Evolutionary conservation across 2,888 invertebrate genomes (phyloP), one percentile per base, ranked within the genome.

Genomic region (Drosophila koepferae): DNA sequence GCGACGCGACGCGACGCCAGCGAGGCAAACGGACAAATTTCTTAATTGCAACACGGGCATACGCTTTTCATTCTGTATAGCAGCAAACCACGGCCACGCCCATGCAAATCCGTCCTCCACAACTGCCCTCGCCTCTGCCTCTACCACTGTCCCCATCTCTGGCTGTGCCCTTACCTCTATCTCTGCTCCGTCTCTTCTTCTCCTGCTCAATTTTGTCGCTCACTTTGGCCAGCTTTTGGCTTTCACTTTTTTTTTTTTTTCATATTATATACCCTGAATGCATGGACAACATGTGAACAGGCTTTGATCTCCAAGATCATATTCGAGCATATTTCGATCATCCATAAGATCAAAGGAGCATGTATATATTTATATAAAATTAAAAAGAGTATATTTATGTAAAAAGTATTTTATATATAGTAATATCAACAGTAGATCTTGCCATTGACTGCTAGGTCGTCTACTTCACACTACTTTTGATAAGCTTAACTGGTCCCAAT

Each of bases 11-110:
- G 49, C 49, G 31, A 49, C 49, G 49, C 12, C 70, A 65, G 54
- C 38, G 51, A 56, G 64, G 80, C 74, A 68, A 62, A 40, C 63
- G 69, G 69, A 67, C 68, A 67, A 67, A 67, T 67, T 67, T 67
- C 67, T 67, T 67, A 67, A 67, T 67, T 67, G 67, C 67, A 67
- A 38, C 69, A 68, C 49, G 75, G 80, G 58, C 67, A 56, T 67
- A 72, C 69, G 77, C 70, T 77, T 83, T 83, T 71, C 77, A 68
- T 77, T 40, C 41, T 63, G n/a, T 18, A 3, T 20, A 53, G 16
- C 36, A 34, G 36, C 20, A 18, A 53, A 16, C 55, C 41, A 41
- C 28, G 55, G n/a, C 55, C 40, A 54, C 40, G 54, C 54, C 54
- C 16, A 54, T 12, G 49, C 18, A 49, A 18, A 44, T 48, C 5